Evolutionary conservation across 2,113 vertebrate species (phyloP).

Genomic region (Mola mola): DNA sequence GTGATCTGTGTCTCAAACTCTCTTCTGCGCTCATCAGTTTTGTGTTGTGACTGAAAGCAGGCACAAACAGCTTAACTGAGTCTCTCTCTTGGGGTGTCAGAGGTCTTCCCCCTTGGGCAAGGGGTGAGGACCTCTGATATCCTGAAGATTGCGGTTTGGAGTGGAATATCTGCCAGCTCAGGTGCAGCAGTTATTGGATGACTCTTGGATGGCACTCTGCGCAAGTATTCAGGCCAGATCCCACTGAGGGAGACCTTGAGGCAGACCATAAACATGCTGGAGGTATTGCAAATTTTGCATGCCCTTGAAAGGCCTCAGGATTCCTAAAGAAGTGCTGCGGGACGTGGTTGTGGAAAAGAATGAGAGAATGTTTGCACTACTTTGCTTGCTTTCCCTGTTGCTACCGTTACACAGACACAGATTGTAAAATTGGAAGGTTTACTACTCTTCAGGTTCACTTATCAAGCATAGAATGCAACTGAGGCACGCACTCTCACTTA

Average conservation of each 20-base stretch:
- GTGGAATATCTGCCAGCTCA: slow-evolving; percentile 2
- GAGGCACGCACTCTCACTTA: neutral
- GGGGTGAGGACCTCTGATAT: neutral
- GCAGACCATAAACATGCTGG: neutral
- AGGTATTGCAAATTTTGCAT: slow-evolving; percentile 9
- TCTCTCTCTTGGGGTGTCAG: neutral
- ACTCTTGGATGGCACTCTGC: neutral
- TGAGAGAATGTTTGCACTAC: slow-evolving; percentile 11
- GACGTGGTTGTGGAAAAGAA: slow-evolving; percentile 1
- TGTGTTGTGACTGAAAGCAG: neutral
- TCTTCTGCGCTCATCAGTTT: slow-evolving; percentile 8
- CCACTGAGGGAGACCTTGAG: slow-evolving; percentile 1
- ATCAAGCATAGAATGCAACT: slow-evolving; percentile 31
- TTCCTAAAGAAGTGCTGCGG: too few relatives aligned
- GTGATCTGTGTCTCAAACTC: neutral
- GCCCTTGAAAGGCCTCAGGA: too few relatives aligned
- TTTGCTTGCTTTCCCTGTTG: neutral
- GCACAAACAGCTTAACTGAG: neutral
- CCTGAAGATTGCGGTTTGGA: neutral
- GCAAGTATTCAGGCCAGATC: slow-evolving; percentile 5
- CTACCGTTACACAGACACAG: neutral
- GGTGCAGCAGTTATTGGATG: slow-evolving; percentile 5
- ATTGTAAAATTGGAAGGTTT: slow-evolving; percentile 19
- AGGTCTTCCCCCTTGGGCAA: neutral
- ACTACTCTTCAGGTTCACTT: slow-evolving; percentile 36